phyloP scores from a whole-genome alignment of 1,140 invertebrate genomes.

The Himalopsyche phryganea region DNA sequence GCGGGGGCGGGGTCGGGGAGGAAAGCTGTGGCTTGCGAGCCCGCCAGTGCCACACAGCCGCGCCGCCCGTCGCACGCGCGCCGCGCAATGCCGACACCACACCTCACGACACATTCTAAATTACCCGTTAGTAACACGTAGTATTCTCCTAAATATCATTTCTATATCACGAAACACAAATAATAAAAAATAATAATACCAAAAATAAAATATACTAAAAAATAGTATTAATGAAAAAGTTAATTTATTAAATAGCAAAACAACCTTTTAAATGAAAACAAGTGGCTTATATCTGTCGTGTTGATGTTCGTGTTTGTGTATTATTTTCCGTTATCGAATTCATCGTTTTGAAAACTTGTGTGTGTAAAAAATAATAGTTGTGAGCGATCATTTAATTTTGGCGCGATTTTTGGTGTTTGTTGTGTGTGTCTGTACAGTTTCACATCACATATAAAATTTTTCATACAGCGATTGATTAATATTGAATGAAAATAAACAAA shows the following conservation, averaged over 20 bases:
- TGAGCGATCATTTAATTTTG: conserved; percentile 14
- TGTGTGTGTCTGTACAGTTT: conserved; percentile 16
- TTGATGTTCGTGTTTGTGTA: conserved; percentile 29
- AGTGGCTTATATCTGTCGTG: conserved; percentile 36
- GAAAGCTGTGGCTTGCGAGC: conserved; percentile 5
- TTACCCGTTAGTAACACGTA: conserved; percentile 33
- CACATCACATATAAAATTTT: conserved; percentile 8
- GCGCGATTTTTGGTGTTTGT: conserved; percentile 21
- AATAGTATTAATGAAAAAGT: conserved; percentile 3
- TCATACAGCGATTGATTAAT: not conserved
- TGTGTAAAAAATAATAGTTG: not conserved
- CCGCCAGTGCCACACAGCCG: conserved; percentile 32
- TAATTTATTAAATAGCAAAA: conserved; percentile 21
- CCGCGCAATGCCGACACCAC: conserved; percentile 25
- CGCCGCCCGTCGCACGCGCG: conserved; percentile 32
- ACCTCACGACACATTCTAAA: conserved; percentile 33
- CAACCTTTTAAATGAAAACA: conserved; percentile 29
- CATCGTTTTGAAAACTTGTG: conserved; percentile 15
- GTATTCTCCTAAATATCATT: conserved; percentile 13
- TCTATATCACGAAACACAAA: conserved; percentile 20
- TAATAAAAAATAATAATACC: conserved; percentile 4
- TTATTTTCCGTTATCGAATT: conserved; percentile 7
- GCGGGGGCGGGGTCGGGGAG: conserved; percentile 2
- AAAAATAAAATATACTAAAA: conserved; percentile 9
- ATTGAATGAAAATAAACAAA: not conserved